Evolutionary conservation across 2,888 invertebrate genomes (phyloP).

Genomic region (Phaedon cochleariae): DNA sequence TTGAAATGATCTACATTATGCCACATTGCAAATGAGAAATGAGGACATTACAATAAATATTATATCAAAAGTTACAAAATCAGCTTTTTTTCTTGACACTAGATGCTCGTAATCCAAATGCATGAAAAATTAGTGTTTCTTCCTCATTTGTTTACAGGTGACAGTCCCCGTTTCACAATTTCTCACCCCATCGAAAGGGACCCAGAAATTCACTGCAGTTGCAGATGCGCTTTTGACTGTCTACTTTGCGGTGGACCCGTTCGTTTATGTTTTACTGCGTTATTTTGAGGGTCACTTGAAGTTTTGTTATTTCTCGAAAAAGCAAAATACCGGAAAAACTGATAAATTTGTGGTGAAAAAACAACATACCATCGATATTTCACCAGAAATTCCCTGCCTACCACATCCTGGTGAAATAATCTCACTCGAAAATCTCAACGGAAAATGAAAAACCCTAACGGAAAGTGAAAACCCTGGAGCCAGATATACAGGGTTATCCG

Average conservation of each 20-base stretch:
- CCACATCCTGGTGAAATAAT: background rate
- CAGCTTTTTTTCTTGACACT: too few relatives aligned
- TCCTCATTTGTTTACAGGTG: slow-evolving; percentile 70
- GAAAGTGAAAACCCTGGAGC: too few relatives aligned
- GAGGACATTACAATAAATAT: too few relatives aligned
- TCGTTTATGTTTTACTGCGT: slow-evolving; percentile 81
- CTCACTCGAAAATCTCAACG: background rate
- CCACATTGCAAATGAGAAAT: too few relatives aligned
- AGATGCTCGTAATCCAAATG: too few relatives aligned
- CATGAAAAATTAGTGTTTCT: too few relatives aligned
- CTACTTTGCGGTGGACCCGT: slow-evolving; percentile 85
- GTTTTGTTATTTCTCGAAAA: slow-evolving; percentile 44
- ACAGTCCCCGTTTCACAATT: slow-evolving; percentile 72
- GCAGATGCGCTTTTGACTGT: slow-evolving; percentile 81
- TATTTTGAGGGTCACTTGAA: slow-evolving; percentile 58
- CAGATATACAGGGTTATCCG: too few relatives aligned
- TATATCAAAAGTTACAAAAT: too few relatives aligned
- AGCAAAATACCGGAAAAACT: slow-evolving; percentile 42
- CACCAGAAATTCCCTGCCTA: background rate
- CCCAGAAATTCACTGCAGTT: slow-evolving; percentile 63
- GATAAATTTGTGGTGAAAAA: slow-evolving; percentile 23
- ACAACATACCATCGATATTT: slow-evolving; percentile 2
- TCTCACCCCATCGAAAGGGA: slow-evolving; percentile 50
- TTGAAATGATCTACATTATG: too few relatives aligned
- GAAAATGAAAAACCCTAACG: background rate